Conservation (phyloP, 37 sponge, comb jelly and placozoan species). For the Bolinopsis microptera region DNA sequence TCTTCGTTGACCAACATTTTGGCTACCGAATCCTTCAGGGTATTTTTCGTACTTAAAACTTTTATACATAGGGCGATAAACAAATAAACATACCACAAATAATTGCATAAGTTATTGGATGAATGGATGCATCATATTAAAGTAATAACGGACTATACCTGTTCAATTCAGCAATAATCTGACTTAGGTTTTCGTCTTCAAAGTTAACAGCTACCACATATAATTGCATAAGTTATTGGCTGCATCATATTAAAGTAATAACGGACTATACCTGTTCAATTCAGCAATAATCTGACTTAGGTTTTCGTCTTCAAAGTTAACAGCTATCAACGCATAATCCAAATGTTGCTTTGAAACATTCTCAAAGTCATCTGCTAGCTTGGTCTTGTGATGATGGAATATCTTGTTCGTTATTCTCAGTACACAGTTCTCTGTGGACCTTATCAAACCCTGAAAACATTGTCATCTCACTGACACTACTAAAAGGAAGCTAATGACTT, state of each 20-base stretch:
- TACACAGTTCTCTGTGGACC: background rate
- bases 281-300: background rate
- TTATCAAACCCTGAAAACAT: background rate
- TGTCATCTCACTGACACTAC: background rate
- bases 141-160: no score
- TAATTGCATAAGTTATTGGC: no score
- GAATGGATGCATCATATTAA: no score
- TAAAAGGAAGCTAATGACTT: no score
- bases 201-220: background rate
- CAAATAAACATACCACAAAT: no score
- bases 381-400: background rate
- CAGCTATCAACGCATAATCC: background rate
- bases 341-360: background rate
- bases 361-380: background rate
- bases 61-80: no score
- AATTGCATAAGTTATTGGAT: no score
- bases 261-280: background rate
- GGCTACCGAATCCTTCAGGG: no score
- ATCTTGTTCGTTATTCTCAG: background rate
- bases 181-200: background rate
- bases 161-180: background rate
- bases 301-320: background rate
- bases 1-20: no score
- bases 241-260: no score
- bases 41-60: no score